Conservation (phyloP, 1,140 invertebrate species). For the Caenorhabditis briggsae region DNA sequence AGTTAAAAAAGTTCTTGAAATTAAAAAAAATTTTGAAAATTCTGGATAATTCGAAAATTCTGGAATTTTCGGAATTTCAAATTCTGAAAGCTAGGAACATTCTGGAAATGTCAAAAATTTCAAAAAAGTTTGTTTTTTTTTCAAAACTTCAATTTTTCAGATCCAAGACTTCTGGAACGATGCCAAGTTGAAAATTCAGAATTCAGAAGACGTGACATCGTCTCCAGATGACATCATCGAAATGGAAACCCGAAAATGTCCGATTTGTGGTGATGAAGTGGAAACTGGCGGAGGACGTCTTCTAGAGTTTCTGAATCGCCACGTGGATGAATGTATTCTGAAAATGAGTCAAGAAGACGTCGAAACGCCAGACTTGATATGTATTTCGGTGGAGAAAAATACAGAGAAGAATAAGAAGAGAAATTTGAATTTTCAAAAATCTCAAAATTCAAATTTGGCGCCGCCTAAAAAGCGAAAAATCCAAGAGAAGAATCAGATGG, state of each 20-base stretch:
- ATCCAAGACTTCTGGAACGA: constrained; percentile 18
- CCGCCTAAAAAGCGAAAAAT: constrained; percentile 3
- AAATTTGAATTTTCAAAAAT: not conserved
- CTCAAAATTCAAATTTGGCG: not conserved
- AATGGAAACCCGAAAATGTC: constrained; percentile 13
- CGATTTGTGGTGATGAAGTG: constrained; percentile 10
- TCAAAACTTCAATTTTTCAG: not conserved
- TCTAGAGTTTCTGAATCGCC: constrained; percentile 24
- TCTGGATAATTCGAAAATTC: too few species aligned
- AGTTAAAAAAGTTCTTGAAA: too few species aligned
- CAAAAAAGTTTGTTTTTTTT: not conserved
- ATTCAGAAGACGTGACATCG: not conserved
- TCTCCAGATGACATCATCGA: not conserved
- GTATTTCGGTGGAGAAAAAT: not conserved
- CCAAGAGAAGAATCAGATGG: not conserved
- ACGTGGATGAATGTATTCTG: constrained; percentile 49
- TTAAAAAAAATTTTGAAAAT: too few species aligned
- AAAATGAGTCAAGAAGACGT: not conserved
- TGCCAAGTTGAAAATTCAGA: not conserved
- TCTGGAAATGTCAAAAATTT: too few species aligned
- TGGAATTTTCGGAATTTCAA: too few species aligned
- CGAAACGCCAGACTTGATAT: constrained; percentile 6
- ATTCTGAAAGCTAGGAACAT: too few species aligned
- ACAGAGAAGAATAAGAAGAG: not conserved
- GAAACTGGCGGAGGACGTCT: constrained; percentile 10